A percentile compares a stretch with the other conserved stretches of the same genome.
Conservation (phyloP, 2,113 vertebrate species). For the Rhea americana region DNA sequence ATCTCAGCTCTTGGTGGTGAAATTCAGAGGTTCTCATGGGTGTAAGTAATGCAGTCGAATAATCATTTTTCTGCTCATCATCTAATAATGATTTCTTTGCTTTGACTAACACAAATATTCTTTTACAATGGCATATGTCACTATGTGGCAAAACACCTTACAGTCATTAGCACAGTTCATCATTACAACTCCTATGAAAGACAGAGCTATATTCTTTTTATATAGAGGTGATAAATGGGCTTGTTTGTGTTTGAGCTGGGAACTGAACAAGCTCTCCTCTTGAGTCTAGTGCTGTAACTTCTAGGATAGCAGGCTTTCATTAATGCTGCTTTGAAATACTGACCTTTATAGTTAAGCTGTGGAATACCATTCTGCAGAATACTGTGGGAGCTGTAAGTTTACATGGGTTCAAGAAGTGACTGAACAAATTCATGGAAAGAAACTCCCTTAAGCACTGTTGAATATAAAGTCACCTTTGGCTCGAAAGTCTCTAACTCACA, state of each 20-base stretch:
- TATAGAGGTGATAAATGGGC: background rate
- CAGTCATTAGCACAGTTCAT: background rate
- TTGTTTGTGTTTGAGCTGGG: background rate
- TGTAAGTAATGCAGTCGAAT: background rate
- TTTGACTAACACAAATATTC: background rate
- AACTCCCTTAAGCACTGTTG: background rate
- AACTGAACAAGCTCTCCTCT: background rate
- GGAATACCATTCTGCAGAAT: background rate
- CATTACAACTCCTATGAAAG: background rate
- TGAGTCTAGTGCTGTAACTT: background rate
- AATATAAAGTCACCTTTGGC: background rate
- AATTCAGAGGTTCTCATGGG: background rate
- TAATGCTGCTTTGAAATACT: background rate
- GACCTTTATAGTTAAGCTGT: background rate
- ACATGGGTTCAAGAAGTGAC: background rate
- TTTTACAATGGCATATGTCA: background rate
- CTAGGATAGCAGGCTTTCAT: background rate
- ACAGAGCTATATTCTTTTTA: background rate
- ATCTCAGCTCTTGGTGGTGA: background rate
- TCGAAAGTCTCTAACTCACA: background rate
- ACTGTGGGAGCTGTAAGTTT: background rate
- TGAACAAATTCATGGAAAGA: background rate
- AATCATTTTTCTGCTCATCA: background rate
- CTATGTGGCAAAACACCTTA: background rate
- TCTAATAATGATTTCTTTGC: background rate